Evolutionary conservation across 2,888 invertebrate species (phyloP), one percentile per base, ranked within the genome.

Genomic region (Campoletis raptor): DNA sequence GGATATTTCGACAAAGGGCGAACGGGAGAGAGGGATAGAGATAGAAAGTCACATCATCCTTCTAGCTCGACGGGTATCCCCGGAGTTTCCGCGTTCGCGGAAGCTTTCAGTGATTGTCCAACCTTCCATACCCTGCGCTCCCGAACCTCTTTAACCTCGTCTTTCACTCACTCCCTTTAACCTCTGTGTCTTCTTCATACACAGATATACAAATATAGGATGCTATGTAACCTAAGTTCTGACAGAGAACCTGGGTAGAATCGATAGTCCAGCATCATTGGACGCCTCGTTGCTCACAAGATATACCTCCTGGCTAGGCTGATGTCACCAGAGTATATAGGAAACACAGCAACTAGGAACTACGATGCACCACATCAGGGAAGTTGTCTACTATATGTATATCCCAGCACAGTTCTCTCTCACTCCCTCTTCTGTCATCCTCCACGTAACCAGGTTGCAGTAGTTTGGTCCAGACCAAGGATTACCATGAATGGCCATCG

Each of bases 261-360:
- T 93, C 93, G 92, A 93, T 93, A 93, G 92, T 91, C 92, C 90
- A 89, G 92, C 92, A 92, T 93, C 91, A 93, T 92, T 91, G 90
- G 92, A 86, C 89, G 72, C 74, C 79, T 80, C 79, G 66, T 24
- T 61, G 66, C 70, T 90, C 87, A 21, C 66, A 70, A 84, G 82
- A 83, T 82, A 82, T 82, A 66, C 81, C 82, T 82, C 73, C 30
- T 54, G 72, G 72, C 79, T 72, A 66, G 80, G 83, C 76, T 79
- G 85, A 87, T 87, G 83, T 85, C 72, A 36, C 84, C 80, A 45
- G 42, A 72, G 86, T 67, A 85, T 70, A 85, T 70, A 66, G 86
- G 81, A 81, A 79, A 89, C 90, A 89, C 88, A 83, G 89, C 86
- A 81, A 89, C 83, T 73, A 81, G 82, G 82, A 89, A 87, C 89